Base-by-base conservation (phyloP, 2,797 vertebrate genomes). In the Ptychadena robeensis region DNA sequence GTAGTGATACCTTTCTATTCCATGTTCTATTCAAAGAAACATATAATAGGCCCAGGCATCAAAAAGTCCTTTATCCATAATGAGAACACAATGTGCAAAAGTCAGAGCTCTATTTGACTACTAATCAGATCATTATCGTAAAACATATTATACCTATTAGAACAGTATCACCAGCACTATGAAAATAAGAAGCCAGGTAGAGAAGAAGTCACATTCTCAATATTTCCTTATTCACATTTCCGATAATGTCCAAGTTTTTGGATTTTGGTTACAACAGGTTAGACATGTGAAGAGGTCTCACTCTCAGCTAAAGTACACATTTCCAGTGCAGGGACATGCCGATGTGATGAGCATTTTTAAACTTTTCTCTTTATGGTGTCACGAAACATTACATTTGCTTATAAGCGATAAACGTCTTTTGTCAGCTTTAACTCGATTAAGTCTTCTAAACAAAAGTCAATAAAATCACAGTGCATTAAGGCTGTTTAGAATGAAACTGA, bases 361-460 rank as follows among this genome's bases (percentile, higher is more conserved):
- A 35, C 34, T 22, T 22, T 37, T 22, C n/a, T 69, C 25, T 69
- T 69, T 69, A 69, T 69, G n/a, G 35, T 38, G n/a, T 10, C n/a
- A 22, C 27, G 37, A 69, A 27, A 27, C 59, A 25, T 61, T 61
- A 27, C 11, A 8, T 61, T 61, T 53, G 44, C 4, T 61, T 25
- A 61, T 61, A 61, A 25, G 59, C 59, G 27, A 22, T 40, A 69
- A 69, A 38, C 27, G 67, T 25, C 35, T 27, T 8, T 28, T 69
- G 67, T 4, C 9, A 40, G 34, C 30, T 27, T 69, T 40, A 22
- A 12, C 34, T 40, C 35, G 40, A 69, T 69, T 38, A 69, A 38
- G 35, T 69, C n/a, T 69, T 28, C 35, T 44, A n/a, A 76, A 40
- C 35, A 44, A 78, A 78, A 25, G 40, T 1, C 22, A 38, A 78